phyloP scores from a whole-genome alignment of 2,113 vertebrate genomes.

The Poeciliopsis turrubarensis region DNA sequence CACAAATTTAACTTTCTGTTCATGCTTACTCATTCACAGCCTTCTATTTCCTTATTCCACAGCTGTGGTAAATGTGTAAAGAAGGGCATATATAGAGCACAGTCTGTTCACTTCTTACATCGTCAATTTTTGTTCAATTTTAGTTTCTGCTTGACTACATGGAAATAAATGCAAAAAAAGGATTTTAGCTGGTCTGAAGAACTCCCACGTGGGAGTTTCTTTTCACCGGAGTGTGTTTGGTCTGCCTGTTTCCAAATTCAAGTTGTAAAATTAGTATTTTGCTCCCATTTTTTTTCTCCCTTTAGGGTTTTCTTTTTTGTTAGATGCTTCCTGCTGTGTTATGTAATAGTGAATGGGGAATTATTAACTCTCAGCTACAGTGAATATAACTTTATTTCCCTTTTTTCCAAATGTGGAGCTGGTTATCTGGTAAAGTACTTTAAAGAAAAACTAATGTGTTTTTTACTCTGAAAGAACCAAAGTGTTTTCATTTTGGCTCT shows the following conservation, averaged over 20 bases:
- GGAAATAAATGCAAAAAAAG: conserved; percentile 17
- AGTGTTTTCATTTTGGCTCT: conserved; percentile 34
- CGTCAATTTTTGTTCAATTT: conserved; percentile 14
- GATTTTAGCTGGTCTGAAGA: conserved; percentile 14
- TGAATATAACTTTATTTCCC: conserved; percentile 37
- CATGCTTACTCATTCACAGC: conserved; percentile 22
- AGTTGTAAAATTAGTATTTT: conserved; percentile 3
- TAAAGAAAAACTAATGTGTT: conserved; percentile 32
- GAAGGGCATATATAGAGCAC: background rate
- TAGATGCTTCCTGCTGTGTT: conserved; percentile 24
- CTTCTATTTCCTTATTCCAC: conserved; percentile 3
- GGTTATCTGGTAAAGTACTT: conserved; percentile 50
- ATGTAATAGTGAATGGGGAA: conserved; percentile 33
- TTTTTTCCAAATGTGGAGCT: conserved; percentile 7
- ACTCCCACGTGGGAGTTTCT: conserved; percentile 36
- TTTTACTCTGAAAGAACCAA: conserved; percentile 16
- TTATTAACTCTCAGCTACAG: conserved; percentile 42
- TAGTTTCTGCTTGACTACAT: conserved; percentile 30
- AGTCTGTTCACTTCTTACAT: conserved; percentile 14
- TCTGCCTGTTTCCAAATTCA: conserved; percentile 21
- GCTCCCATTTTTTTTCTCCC: background rate
- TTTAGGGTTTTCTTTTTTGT: conserved; percentile 42
- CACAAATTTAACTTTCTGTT: conserved; percentile 52
- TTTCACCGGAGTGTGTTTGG: conserved; percentile 35
- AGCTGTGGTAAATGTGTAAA: conserved; percentile 16